Conservation (phyloP, 2,113 vertebrate species). For the Psammodynastes pulverulentus region DNA sequence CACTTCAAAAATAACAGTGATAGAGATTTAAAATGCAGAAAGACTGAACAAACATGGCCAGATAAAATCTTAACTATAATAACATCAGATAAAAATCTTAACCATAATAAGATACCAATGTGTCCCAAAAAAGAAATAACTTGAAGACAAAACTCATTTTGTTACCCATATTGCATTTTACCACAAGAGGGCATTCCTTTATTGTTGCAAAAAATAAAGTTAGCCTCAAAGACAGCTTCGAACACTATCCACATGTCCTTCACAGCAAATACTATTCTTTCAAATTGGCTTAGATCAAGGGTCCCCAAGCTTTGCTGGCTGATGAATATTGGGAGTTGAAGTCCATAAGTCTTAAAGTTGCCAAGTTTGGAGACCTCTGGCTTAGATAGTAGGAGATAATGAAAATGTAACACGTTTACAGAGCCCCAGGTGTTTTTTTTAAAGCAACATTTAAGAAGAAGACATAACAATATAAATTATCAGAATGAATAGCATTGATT, state of each 20-base stretch:
- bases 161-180: background rate
- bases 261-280: background rate
- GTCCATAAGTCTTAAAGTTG: no score
- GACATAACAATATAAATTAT: background rate
- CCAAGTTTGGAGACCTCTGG: no score
- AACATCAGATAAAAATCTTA: background rate
- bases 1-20: background rate
- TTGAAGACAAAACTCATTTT: background rate
- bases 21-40: background rate
- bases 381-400: background rate
- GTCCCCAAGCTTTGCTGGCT: no score
- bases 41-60: background rate
- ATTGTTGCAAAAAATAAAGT: background rate
- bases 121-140: no score
- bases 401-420: background rate
- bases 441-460: background rate
- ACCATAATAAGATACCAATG: background rate
- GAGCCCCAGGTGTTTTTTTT: background rate
- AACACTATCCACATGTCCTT: background rate
- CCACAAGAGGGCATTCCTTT: conserved; percentile 56
- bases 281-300: background rate
- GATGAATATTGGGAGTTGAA: no score
- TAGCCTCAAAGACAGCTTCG: background rate
- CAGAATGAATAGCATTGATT: background rate
- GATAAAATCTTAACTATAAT: background rate